Evolutionary conservation across 1,140 invertebrate species (phyloP), one percentile per base, ranked within the genome.

Genomic region (Heliconius nattereri): DNA sequence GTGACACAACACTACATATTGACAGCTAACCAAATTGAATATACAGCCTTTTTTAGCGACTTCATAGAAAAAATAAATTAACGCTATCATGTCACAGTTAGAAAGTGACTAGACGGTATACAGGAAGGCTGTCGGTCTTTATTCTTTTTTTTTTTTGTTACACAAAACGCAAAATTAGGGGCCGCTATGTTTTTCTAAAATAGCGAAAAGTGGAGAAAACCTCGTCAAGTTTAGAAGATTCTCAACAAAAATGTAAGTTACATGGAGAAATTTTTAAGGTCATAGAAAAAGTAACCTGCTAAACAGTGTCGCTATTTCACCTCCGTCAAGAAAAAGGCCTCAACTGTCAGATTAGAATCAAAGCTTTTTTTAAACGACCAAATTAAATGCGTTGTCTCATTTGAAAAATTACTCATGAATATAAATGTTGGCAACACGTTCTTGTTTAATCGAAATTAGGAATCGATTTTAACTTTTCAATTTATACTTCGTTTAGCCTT

Each of bases 361-460:
- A 60, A 60, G 20, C n/a, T 16, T 23, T 66, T 75, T 75, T 60
- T 37, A 75, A 75, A 75, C 66, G 35, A 20, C 26, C 74, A 75
- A 78, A 78, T 81, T 74, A 45, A 80, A 52, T 73, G 35, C 54
- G 79, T 76, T 80, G 75, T 80, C 37, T 72, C 66, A 23, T 71
- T 52, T 66, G 9, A 66, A 76, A 78, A 75, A 66, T 72, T 71
- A n/a, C 76, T 76, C 60, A 78, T 81, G 60, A 81, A 81, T 81
- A 81, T 81, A 72, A 75, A 78, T 81, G 49, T 11, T 19, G 29
- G 45, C 20, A 60, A 70, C 73, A 73, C 66, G 26, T 66, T 75
- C 60, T 66, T 66, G 73, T 26, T 66, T 66, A 29, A 66, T 66
- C 26, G 60, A 66, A 66, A 66, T 66, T 26, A 66, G 26, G 60